Evolutionary conservation across 2,888 invertebrate species (phyloP).

Genomic region (Smittia aterrima): DNA sequence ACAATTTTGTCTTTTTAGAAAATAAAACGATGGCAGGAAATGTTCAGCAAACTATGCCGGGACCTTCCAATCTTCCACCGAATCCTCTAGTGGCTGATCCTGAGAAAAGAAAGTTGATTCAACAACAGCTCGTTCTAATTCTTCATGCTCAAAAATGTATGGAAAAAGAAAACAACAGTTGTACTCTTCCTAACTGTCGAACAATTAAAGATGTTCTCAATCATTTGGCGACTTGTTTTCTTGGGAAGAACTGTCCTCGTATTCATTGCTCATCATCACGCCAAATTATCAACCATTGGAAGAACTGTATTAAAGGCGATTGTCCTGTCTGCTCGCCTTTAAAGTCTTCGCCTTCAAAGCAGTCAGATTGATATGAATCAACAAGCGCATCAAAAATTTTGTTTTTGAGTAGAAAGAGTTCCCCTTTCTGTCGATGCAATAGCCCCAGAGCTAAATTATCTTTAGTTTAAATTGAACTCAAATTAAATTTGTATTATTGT

Average conservation of each 20-base stretch:
- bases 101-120: conserved; percentile 96
- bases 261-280: conserved; percentile 98
- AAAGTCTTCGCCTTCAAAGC: too few relatives aligned
- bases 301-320: conserved; percentile 91
- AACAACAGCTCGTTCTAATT: conserved; percentile 94
- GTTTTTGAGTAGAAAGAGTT: too few relatives aligned
- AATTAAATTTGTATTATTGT: too few relatives aligned
- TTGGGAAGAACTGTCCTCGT: conserved; percentile 84
- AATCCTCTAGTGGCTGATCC: conserved; percentile 70
- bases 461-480: too few relatives aligned
- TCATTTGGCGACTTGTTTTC: conserved; percentile 96
- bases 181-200: conserved; percentile 95
- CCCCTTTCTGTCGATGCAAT: too few relatives aligned
- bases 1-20: conserved; percentile 52
- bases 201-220: conserved; percentile 98
- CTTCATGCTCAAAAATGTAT: conserved; percentile 99
- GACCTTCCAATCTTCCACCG: conserved; percentile 43
- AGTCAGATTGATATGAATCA: conserved; percentile 62
- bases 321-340: conserved; percentile 99
- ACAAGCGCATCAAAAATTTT: neutral
- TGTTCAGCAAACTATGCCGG: conserved; percentile 47
- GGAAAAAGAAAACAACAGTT: conserved; percentile 83
- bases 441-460: too few relatives aligned
- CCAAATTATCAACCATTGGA: conserved; percentile 99
- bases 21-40: conserved; percentile 63